Base-by-base conservation (phyloP, 2,113 vertebrate genomes). In the Castor canadensis region DNA sequence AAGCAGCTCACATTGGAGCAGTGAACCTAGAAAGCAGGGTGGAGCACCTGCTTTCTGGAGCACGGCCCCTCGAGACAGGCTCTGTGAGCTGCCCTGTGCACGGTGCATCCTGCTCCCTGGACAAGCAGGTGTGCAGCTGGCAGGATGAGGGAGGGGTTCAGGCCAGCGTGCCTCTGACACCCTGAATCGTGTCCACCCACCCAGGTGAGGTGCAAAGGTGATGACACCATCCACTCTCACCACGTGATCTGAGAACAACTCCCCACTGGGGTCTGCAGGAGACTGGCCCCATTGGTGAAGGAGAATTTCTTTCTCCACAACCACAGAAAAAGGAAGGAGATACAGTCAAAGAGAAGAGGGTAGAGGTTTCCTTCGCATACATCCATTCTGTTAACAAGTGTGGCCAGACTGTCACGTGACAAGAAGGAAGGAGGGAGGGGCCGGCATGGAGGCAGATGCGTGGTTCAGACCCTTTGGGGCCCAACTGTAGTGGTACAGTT, bases 21-120 rank as follows among this genome's bases (percentile, higher is more conserved):
- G 20, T 17, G 0, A 5, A 32, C 40, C 69, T 82, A 32, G 4
- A 9, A 7, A 35, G 47, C 3, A 0, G 26, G 0, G 22, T 35
- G 2, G 43, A 19, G 38, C 19, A 22, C 1, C 26, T 77, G 77
- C 73, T 91, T 95, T 43, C 26, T 45, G 54, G 20, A 62, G 11
- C 12, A 0, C n/a, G 1, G 19, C 62, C n/a, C 35, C 43, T n/a
- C n/a, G n/a, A n/a, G n/a, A n/a, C 45, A 67, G 56, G 87, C 19
- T 32, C 92, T 67, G 71, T 84, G 10, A 62, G 81, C 58, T 73
- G 95, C 56, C 87, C 58, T 69, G 20, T 26, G 80, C 85, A 92
- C 64, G 93, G 94, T 64, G 5, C 49, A 40, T 95, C 97, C 96
- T 90, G 13, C 76, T 92, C 90, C 88, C 90, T 35, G 89, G 30